phyloP scores from a whole-genome alignment of 2,113 vertebrate genomes.

The Labeo catla region DNA sequence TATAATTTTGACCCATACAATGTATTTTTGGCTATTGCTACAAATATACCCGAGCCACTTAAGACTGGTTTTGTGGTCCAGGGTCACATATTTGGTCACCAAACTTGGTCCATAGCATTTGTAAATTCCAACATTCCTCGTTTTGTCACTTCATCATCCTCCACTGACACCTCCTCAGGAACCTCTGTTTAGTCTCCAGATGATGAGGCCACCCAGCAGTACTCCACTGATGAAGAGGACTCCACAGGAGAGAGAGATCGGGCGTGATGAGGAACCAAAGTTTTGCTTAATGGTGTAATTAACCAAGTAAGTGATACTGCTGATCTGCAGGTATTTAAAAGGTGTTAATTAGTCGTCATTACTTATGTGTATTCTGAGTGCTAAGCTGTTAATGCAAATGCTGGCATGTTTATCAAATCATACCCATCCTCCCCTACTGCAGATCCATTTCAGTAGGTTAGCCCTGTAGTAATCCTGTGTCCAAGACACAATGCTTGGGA shows the following conservation, averaged over 20 bases:
- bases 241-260: background rate
- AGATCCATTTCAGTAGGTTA: slow-evolving; percentile 46
- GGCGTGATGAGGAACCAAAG: background rate
- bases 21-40: too few relatives aligned
- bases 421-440: slow-evolving; percentile 56
- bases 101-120: background rate
- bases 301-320: slow-evolving; percentile 40
- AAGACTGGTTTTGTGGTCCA: too few relatives aligned
- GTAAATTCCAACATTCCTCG: background rate
- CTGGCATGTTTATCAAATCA: background rate
- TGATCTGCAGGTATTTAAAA: slow-evolving; percentile 39
- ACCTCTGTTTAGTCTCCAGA: slow-evolving; percentile 35
- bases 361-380: background rate
- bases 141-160: background rate
- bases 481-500: slow-evolving; percentile 35
- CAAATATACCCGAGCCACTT: too few relatives aligned
- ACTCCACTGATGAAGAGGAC: slow-evolving; percentile 27
- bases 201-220: slow-evolving; percentile 22
- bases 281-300: slow-evolving; percentile 17
- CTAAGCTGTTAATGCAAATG: background rate
- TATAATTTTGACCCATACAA: too few relatives aligned
- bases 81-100: background rate
- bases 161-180: slow-evolving; percentile 4
- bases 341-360: background rate
- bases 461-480: slow-evolving; percentile 49